These are phyloP conservation scores for Danio albolineatus DNA, from an alignment of 2,797 vertebrate species.

Conservation along the genomic window DNA sequence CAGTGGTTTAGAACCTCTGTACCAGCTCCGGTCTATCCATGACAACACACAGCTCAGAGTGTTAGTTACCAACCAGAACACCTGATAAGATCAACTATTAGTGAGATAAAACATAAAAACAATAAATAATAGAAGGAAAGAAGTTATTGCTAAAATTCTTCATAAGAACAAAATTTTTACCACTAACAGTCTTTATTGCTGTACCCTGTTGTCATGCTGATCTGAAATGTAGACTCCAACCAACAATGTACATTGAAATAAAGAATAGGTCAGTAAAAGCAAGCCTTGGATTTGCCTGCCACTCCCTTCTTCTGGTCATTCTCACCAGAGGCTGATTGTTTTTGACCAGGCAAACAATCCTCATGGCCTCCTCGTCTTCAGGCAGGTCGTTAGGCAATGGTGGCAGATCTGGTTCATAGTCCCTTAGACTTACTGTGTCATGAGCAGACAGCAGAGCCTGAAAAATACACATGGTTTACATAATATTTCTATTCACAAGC, in stretches of 20 bases:
- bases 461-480: background rate
- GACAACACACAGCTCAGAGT: constrained; percentile 48
- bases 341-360: constrained; percentile 94
- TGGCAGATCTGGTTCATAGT: constrained; percentile 90
- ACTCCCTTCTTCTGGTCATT: background rate
- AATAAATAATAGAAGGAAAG: background rate
- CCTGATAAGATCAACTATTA: background rate
- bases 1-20: constrained; percentile 61
- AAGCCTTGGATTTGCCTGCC: constrained; percentile 1
- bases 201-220: constrained; percentile 11
- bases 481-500: background rate
- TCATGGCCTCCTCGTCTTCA: constrained; percentile 91
- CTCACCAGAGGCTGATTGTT: constrained; percentile 97
- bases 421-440: constrained; percentile 91
- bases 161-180: background rate
- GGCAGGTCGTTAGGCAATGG: constrained; percentile 89
- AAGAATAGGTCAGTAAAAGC: background rate
- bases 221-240: constrained; percentile 13
- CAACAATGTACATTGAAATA: constrained; percentile 14
- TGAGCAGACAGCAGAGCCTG: constrained; percentile 93
- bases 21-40: constrained; percentile 50
- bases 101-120: background rate
- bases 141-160: background rate
- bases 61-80: constrained; percentile 35
- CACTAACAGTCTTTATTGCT: background rate